Evolutionary conservation across 2,113 vertebrate genomes (phyloP).

Genomic region (Struthio camelus): DNA sequence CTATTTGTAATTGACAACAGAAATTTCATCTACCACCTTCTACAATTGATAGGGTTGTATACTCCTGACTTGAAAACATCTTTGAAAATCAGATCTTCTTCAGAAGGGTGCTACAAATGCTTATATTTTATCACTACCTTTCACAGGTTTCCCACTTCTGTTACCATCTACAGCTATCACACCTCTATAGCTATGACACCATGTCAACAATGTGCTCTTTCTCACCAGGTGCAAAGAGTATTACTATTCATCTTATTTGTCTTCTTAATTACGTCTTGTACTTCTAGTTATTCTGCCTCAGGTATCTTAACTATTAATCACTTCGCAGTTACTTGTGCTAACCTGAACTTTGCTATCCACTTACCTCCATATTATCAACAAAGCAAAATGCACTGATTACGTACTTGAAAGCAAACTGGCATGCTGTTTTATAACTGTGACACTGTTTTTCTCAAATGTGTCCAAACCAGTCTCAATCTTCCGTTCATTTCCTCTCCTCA

Average conservation of each 20-base stretch:
- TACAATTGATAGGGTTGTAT: not conserved
- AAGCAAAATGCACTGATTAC: not conserved
- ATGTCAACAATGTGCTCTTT: not conserved
- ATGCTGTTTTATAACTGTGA: not conserved
- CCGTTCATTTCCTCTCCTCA: not conserved
- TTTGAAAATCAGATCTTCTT: not conserved
- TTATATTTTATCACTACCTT: not conserved
- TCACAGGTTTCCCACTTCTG: not conserved
- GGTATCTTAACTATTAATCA: conserved; percentile 54
- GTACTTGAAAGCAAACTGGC: not conserved
- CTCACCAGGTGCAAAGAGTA: not conserved
- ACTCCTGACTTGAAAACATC: not conserved
- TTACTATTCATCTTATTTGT: conserved; percentile 4
- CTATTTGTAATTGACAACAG: not conserved
- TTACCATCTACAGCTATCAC: not conserved
- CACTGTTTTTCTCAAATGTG: not conserved
- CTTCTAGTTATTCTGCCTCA: not conserved
- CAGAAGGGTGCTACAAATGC: not conserved
- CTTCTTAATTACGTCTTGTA: conserved; percentile 55
- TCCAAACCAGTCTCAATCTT: not conserved
- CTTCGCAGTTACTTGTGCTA: conserved; percentile 17
- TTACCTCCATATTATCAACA: not conserved
- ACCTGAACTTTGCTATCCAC: not conserved
- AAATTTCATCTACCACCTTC: not conserved
- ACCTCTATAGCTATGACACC: not conserved